phyloP scores from a whole-genome alignment of 2,113 vertebrate genomes.

The Otocyon megalotis region DNA sequence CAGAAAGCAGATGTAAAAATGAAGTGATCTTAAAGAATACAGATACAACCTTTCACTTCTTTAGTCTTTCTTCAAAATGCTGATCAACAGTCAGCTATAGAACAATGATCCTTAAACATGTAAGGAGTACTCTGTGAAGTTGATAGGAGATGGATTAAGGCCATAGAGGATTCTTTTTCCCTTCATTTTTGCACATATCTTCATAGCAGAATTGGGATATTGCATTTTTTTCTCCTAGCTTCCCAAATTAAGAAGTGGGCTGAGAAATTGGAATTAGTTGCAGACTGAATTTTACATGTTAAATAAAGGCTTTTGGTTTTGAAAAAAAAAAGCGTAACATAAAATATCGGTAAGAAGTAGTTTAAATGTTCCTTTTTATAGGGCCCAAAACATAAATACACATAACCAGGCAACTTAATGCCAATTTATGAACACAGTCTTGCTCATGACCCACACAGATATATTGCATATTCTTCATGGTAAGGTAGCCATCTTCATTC shows the following conservation, averaged over 20 bases:
- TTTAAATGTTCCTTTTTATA: neutral
- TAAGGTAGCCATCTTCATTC: neutral
- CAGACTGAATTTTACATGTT: neutral
- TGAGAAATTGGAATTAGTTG: conserved; percentile 53
- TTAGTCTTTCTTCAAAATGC: neutral
- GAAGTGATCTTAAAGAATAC: conserved; percentile 10
- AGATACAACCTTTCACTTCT: neutral
- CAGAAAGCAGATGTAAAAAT: neutral
- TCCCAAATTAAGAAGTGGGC: conserved; percentile 2
- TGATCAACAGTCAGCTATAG: neutral
- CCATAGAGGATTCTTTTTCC: neutral
- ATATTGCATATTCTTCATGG: neutral
- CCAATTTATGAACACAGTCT: neutral
- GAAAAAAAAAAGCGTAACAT: neutral
- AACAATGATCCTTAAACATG: neutral
- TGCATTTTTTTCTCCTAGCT: neutral
- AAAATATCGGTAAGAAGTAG: neutral
- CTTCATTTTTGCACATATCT: neutral
- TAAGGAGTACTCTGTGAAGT: neutral
- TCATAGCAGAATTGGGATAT: conserved; percentile 25
- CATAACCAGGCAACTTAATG: neutral
- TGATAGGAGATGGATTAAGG: neutral
- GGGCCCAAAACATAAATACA: neutral
- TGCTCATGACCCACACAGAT: neutral
- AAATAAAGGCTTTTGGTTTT: neutral